Base-by-base conservation (phyloP, 2,797 vertebrate species). In the Acanthurus tractus region DNA sequence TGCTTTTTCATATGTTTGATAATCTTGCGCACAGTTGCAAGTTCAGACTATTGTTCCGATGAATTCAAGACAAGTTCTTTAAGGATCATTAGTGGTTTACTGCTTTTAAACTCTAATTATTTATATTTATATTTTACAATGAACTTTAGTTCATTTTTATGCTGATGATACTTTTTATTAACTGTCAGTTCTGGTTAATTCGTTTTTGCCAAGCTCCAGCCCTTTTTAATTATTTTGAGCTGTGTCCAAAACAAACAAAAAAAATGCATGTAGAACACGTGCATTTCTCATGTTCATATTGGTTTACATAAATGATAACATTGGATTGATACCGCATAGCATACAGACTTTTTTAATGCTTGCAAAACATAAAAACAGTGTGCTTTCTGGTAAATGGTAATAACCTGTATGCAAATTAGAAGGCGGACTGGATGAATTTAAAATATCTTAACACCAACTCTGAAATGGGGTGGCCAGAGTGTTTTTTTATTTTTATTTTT, bases 11-110 rank as follows among this genome's bases (percentile, higher is more conserved):
- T 40, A 12, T 12, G 2, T 40, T 40, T 40, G 38, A 40, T 9
- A 12, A 12, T 40, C 12, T 12, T 12, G 38, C 38, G 1, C 8
- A 40, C 38, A 40, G 9, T 9, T 40, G 13, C 25, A 2, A 25
- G 42, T 20, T 59, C 15, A 44, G 14, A 22, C 25, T 62, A 12
- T 34, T 61, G 44, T 23, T 62, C 12, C 10, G 22, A 29, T 36
- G 18, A 42, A 56, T 73, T 72, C 3, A 36, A 65, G 23, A 25
- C 13, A 67, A 5, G 20, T 56, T 63, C 4, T 52, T 20, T 14
- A 3, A 14, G 4, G 40, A 23, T 72, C 49, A 38, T n/a, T 23
- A 18, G 11, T 45, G n/a, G 15, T 9, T 29, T 3, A 4, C 14
- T 55, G 14, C 3, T 56, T 25, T 64, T 57, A 40, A 9, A 22